Evolutionary conservation across 2,888 invertebrate species (phyloP).

Genomic region (Drosophila pegasa): DNA sequence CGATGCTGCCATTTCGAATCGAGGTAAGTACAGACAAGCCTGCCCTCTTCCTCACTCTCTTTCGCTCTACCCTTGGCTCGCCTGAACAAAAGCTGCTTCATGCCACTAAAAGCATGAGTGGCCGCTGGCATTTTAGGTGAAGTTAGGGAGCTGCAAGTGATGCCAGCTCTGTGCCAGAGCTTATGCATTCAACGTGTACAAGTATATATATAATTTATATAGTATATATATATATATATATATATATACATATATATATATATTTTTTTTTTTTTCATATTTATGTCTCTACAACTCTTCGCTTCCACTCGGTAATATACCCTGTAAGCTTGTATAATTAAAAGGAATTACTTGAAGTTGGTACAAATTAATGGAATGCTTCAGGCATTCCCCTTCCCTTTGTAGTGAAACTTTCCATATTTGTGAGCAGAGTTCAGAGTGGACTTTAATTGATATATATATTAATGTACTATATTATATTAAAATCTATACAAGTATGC

Average conservation of each 20-base stretch:
- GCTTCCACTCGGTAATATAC: conserved; percentile 22
- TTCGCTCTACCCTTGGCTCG: conserved; percentile 27
- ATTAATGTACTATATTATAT: too few species aligned
- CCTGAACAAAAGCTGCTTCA: conserved; percentile 17
- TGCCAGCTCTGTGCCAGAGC: background rate
- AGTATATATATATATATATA: background rate
- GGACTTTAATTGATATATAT: too few species aligned
- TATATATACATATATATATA: conserved; percentile 5
- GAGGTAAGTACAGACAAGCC: conserved; percentile 81
- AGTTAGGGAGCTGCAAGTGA: background rate
- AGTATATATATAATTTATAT: conserved; percentile 17
- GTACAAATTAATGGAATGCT: background rate
- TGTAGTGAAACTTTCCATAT: too few species aligned
- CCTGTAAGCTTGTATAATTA: background rate
- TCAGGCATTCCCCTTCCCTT: too few species aligned
- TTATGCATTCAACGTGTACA: conserved; percentile 44
- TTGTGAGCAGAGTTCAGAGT: too few species aligned
- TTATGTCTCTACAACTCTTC: conserved; percentile 45
- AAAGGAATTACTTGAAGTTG: too few species aligned
- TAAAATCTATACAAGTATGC: too few species aligned
- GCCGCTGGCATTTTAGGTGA: conserved; percentile 20
- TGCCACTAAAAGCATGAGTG: conserved; percentile 9
- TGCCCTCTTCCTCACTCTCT: background rate
- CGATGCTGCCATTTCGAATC: conserved; percentile 84
- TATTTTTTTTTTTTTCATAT: conserved; percentile 25